Evolutionary conservation across 2,888 invertebrate species (phyloP), one percentile per base, ranked within the genome.

Genomic region (Cordilura impudica): DNA sequence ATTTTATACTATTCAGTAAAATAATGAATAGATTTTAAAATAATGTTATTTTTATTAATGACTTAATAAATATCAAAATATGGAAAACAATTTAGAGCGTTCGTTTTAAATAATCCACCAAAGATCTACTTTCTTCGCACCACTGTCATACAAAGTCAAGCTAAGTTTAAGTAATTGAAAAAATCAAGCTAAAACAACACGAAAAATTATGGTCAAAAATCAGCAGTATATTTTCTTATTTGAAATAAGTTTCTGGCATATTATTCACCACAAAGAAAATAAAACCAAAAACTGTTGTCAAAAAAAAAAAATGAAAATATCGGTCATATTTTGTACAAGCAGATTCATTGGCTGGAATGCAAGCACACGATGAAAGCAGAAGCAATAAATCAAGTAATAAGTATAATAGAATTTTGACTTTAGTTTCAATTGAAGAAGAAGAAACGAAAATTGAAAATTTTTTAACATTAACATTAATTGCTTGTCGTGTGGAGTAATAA

Each of bases 401-500:
- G n/a, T 60, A 60, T 39, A 58, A 49, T 49, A 65, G 49, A 65
- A 51, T 49, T 60, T 56, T 75, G 63, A 45, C 14, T 47, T 61
- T 26, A 31, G 8, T 43, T 45, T 19, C 35, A 69, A 69, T 31
- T 26, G 2, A 67, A 69, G 58, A 43, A 47, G 8, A 63, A 71
- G 39, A 35, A 43, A 19, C n/a, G 29, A 31, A 21, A 47, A 69
- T 51, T 65, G 47, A 72, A 72, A 26, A 47, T 26, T 72, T 63
- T 69, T 81, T 75, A 75, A 72, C 78, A 81, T 81, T 78, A 81
- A 70, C 72, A 65, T 66, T 75, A 58, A 75, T 70, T 75, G 69
- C 75, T 54, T 75, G 69, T 56, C 49, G 75, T 63, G 29, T 56
- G 39, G 45, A 49, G 43, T 19, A 67, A 45, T 10, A 39, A 51